Evolutionary conservation across 2,797 vertebrate species (phyloP), one percentile per base, ranked within the genome.

Genomic region (Coranthus polyacanthus): DNA sequence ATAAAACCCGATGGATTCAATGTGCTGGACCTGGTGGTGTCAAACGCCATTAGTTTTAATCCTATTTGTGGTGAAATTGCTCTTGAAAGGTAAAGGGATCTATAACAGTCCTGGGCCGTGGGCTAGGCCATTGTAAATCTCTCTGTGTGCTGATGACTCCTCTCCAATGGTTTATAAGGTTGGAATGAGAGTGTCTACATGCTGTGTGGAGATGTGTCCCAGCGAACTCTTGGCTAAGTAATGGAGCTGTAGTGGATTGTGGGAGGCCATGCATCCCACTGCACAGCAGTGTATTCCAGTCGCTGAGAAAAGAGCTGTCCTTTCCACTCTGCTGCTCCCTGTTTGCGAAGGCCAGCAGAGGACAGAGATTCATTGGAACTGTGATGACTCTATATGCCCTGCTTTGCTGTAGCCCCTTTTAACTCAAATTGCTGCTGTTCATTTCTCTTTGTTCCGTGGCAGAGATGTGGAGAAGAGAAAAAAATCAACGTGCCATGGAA

Each of bases 1-100:
- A 92, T 93, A 92, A 93, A 94, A 88, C 85, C 69, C 71, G 41
- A 85, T 78, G 82, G 89, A 92, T 88, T 88, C 83, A 86, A 89
- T 82, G 84, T 77, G 83, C 84, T 75, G 70, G 87, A 86, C 86
- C 86, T 62, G 69, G 63, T 64, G 75, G 89, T 91, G 93, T 94
- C 93, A 93, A 92, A 94, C 87, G 75, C 85, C 88, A 92, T 93
- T 93, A 89, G 82, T 88, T 94, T 93, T 92, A 93, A 94, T 93
- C 88, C 88, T 87, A 82, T 93, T 92, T 91, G 90, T 15, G 68
- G 79, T 87, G 85, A 91, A 92, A 92, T 89, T 88, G 89, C 89
- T 93, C 87, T 91, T 85, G 86, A 92, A 94, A 91, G 92, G 87
- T 87, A 92, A 90, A 89, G 74, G 79, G 86, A 94, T 91, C 91